Base-by-base conservation (phyloP, 2,888 invertebrate genomes). In the Ypsolopha scabrella region DNA sequence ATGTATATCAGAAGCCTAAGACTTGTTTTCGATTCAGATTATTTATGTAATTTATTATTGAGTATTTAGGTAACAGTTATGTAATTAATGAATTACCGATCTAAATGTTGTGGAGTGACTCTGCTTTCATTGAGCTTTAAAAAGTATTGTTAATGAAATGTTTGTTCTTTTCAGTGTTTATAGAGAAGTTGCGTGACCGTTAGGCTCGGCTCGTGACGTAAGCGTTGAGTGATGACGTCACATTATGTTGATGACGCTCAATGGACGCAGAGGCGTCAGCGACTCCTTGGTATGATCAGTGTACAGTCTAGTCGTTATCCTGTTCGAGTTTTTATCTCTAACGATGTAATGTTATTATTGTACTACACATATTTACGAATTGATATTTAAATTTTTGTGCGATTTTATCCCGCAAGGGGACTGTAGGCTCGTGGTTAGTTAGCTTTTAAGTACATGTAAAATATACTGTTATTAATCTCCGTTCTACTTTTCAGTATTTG, bases 221-320 rank as follows among this genome's bases (percentile, higher is more conserved):
- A 24, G 24, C 4, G 24, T 24, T 24, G 4, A 24, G 24, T 4
- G 24, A 24, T 24, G 24, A 24, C 24, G 24, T 24, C 24, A 24
- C 24, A 24, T 4, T 3, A 24, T 33, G 48, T 48, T 36, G 36
- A 6, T 39, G 38, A 14, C 11, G 43, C 43, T 43, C 43, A 14
- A 24, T 24, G 39, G 0, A 34, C 4, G 41, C 41, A 39, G 35
- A n/a, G 34, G 24, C 14, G 41, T 47, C 13, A n/a, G 33, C 35
- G 73, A 73, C 67, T 78, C 75, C 75, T 80, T 80, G 81, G 82
- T 24, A 24, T 86, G 76, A 79, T 85, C 85, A 83, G 85, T 87
- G 86, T 87, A 86, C 82, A 81, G 85, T 87, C 87, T 87, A 87
- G 87, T 87, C 87, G 85, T 82, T 85, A 86, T 82, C 67, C 81